Conservation (phyloP, 1,140 invertebrate genomes). For the Frieseomelitta varia region DNA sequence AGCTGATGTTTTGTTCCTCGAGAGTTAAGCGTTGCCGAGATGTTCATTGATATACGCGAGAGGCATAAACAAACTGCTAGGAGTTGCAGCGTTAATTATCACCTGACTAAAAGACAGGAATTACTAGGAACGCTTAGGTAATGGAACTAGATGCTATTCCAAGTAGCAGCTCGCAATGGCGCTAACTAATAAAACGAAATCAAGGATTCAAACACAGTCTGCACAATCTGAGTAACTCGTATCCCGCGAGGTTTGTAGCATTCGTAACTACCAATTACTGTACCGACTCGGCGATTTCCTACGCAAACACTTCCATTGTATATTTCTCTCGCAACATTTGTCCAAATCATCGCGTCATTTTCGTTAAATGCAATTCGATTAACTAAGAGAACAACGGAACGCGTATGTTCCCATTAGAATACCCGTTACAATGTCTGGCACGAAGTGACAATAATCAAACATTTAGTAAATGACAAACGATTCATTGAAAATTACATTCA, state of each 20-base stretch:
- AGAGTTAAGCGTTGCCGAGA: background rate
- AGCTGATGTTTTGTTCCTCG: background rate
- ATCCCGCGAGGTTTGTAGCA: background rate
- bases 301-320: background rate
- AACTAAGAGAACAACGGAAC: too few relatives aligned
- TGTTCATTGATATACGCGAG: background rate
- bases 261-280: background rate
- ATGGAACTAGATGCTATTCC: background rate
- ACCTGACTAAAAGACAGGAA: background rate
- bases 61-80: background rate
- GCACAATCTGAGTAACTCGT: background rate
- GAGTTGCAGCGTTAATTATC: background rate
- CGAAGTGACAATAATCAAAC: too few relatives aligned
- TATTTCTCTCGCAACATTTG: background rate
- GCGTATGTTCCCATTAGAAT: background rate
- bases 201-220: background rate
- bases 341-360: background rate
- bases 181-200: slow-evolving; percentile 14
- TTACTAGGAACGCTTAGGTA: background rate
- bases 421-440: too few relatives aligned
- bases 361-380: background rate
- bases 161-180: too few relatives aligned
- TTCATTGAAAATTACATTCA: too few relatives aligned
- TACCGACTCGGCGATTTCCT: background rate
- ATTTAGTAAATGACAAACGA: too few relatives aligned